Base-by-base conservation (phyloP, 2,888 invertebrate species). In the Andricus quercusramuli region DNA sequence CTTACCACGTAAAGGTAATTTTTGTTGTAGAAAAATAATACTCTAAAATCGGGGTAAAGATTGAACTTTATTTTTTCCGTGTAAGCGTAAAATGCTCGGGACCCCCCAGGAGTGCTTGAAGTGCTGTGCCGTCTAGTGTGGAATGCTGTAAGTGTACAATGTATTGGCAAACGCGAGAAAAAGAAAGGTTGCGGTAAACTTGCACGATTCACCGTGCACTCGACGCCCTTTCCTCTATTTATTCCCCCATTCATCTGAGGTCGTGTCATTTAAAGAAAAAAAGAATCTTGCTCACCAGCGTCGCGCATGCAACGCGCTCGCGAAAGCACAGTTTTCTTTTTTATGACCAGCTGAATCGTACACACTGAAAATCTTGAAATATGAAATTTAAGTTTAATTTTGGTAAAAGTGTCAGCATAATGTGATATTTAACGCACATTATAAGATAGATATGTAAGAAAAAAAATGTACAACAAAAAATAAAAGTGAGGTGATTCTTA, bases 111-210 rank as follows among this genome's bases (percentile, higher is more conserved):
- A 82, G 78, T 79, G 78, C 68, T 79, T 79, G 79, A 86, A 86
- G 82, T 87, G 86, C 83, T 84, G 83, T 83, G 83, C 83, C 82
- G 83, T 76, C 22, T 85, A 85, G 84, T 85, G 82, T 80, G 86
- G 83, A 87, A 86, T 85, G 85, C 85, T 84, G 85, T 82, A 84
- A 81, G 84, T 82, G 84, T 83, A 83, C 83, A 32, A 59, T 29
- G 41, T 67, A 70, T 51, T 70, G 70, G 51, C 47, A 70, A 32
- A 51, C 56, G 70, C 74, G 79, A 83, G 85, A 84, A 32, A 77
- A 77, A 78, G 70, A 68, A 47, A 20, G 70, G 70, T 78, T 78
- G 83, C 64, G 77, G 79, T 77, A 78, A 78, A 64, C 67, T 80
- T 62, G 25, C 41, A 59, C 68, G 37, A 74, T 74, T 74, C 56